phyloP scores from a whole-genome alignment of 2,888 invertebrate species.

The Dolomedes plantarius region DNA sequence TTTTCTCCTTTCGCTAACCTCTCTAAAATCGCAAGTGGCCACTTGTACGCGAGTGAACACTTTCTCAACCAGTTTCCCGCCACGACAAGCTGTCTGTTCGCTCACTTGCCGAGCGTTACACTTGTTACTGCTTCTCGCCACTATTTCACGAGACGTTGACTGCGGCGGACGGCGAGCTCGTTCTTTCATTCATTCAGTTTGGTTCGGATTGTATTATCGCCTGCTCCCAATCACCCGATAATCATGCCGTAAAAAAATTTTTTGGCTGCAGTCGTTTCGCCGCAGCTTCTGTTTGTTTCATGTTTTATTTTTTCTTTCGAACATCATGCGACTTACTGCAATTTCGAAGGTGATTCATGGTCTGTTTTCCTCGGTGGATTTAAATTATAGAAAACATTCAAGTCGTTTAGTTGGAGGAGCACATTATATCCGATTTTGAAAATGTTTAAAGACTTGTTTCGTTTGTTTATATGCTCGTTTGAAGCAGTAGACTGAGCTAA shows the following conservation, averaged over 20 bases:
- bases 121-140: not conserved
- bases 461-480: too few species aligned
- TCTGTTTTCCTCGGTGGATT: too few species aligned
- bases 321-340: too few species aligned
- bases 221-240: not conserved
- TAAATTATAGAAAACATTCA: too few species aligned
- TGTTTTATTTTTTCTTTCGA: too few species aligned
- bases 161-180: not conserved
- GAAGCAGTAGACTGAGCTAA: too few species aligned
- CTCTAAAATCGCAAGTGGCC: slow-evolving; percentile 11
- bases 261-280: too few species aligned
- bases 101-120: slow-evolving; percentile 5
- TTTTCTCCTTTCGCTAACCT: not conserved
- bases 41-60: not conserved
- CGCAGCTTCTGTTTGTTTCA: too few species aligned
- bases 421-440: too few species aligned
- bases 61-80: slow-evolving; percentile 9
- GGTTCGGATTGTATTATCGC: not conserved
- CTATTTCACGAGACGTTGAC: slow-evolving; percentile 14
- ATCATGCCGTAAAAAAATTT: not conserved
- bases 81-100: slow-evolving; percentile 16
- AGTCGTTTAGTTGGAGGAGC: too few species aligned
- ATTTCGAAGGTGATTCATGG: too few species aligned
- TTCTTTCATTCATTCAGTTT: not conserved
- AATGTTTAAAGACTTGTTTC: too few species aligned